phyloP scores from a whole-genome alignment of 2,797 vertebrate genomes.

The Coccyzus lansbergi region DNA sequence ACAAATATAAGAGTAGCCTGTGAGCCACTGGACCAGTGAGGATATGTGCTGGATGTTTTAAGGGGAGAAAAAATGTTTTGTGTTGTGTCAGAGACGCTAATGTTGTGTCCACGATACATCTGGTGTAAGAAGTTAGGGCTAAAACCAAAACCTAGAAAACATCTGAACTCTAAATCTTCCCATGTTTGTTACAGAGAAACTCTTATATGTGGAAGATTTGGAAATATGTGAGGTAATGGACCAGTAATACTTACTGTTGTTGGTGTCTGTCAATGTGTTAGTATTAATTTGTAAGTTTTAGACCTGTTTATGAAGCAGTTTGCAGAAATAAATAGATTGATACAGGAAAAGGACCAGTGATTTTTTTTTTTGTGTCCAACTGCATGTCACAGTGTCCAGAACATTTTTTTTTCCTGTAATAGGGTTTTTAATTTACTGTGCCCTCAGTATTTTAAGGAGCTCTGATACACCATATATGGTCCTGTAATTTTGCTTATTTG shows the following conservation, averaged over 20 bases:
- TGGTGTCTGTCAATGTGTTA: background rate
- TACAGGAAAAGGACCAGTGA: background rate
- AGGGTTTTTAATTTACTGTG: background rate
- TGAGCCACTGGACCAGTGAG: background rate
- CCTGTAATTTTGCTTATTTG: background rate
- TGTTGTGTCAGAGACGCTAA: background rate
- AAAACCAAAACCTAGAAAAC: background rate
- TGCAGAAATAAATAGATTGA: background rate
- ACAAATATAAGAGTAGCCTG: background rate
- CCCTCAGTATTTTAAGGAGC: background rate
- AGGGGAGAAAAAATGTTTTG: background rate
- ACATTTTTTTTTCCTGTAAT: background rate
- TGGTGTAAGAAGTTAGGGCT: background rate
- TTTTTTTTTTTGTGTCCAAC: background rate
- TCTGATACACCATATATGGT: background rate
- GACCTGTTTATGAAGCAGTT: background rate
- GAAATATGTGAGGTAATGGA: background rate
- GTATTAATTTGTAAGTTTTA: background rate
- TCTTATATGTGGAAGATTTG: background rate
- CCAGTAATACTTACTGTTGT: background rate
- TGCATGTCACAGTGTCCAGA: background rate
- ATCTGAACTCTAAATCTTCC: background rate
- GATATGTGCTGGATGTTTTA: background rate
- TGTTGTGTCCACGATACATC: accelerated
- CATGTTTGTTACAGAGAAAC: background rate